Evolutionary conservation across 2,113 vertebrate genomes (phyloP), one percentile per base, ranked within the genome.

Genomic region (Dipodomys stephensi): DNA sequence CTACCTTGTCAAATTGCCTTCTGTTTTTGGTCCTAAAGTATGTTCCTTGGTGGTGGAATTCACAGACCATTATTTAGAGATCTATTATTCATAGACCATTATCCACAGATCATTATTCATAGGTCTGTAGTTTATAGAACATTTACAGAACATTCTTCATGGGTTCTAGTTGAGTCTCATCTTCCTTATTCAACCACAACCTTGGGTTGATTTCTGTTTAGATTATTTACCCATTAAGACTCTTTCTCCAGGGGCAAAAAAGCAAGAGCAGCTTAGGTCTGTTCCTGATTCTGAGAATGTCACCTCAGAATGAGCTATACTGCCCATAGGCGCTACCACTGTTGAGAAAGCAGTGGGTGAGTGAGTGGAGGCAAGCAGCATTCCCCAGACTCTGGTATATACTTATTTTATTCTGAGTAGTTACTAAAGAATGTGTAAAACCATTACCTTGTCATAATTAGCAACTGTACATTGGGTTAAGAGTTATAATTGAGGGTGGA

Each of bases 401-500:
- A 46, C 49, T 88, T 72, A 64, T 62, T 81, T 74, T 92, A 68
- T 53, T 84, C 32, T 83, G 39, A 73, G 9, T 85, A 82, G 27
- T 23, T 62, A 77, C 69, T n/a, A 44, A 60, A 73, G 53, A 88
- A 53, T 27, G 25, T 74, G 28, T 80, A 62, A 86, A 83, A 76
- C 0, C 49, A 79, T 79, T 78, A 35, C 27, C 90, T 68, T 86
- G 7, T 76, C 65, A 28, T 83, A 76, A 83, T 79, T 82, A 88
- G 35, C 65, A 88, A 60, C 49, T 32, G 5, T 30, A 27, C 60
- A 7, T 67, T 83, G 20, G 71, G n/a, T 64, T 84, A 83, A 86
- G 46, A 91, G 44, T 32, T 94, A 2, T 94, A 74, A 82, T 12
- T 76, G 57, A 93, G 25, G 27, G 11, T 86, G 8, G 30, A 88